A percentile compares a stretch with the other conserved stretches of the same genome.
phyloP scores from a whole-genome alignment of 30 jellyfish, hydroid and myxozoan species.

The Turritopsis rubra region DNA sequence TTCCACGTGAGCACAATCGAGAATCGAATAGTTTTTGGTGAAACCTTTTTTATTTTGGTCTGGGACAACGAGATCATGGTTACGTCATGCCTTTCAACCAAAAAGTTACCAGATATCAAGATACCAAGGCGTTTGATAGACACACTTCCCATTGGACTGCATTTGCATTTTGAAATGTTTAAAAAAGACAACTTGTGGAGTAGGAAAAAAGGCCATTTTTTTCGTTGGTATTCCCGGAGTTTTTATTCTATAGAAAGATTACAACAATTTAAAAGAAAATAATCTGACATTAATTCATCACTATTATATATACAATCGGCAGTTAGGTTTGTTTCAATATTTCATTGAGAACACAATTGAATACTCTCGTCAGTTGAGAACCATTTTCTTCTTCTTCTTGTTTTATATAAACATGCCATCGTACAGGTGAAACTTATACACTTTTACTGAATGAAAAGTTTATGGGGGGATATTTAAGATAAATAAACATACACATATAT shows the following conservation, averaged over 20 bases:
- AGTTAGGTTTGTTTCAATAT: background rate
- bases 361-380: background rate
- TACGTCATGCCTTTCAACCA: too few species aligned
- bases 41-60: too few species aligned
- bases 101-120: too few species aligned
- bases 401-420: background rate
- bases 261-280: conserved; percentile 35
- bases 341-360: background rate
- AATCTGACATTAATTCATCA: conserved; percentile 26
- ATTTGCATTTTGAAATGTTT: background rate
- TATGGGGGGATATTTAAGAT: background rate
- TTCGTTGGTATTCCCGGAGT: conserved; percentile 2
- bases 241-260: conserved; percentile 20
- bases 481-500: background rate
- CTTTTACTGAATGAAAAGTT: background rate
- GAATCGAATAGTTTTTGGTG: too few species aligned
- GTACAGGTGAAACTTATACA: background rate
- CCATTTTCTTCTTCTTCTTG: background rate
- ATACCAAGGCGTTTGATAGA: too few species aligned
- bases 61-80: too few species aligned
- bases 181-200: background rate
- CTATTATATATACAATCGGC: conserved; percentile 30
- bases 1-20: too few species aligned
- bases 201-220: background rate
- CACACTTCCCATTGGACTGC: too few species aligned